Conservation (phyloP, 2,113 vertebrate species). For the Callopanchax toddi region DNA sequence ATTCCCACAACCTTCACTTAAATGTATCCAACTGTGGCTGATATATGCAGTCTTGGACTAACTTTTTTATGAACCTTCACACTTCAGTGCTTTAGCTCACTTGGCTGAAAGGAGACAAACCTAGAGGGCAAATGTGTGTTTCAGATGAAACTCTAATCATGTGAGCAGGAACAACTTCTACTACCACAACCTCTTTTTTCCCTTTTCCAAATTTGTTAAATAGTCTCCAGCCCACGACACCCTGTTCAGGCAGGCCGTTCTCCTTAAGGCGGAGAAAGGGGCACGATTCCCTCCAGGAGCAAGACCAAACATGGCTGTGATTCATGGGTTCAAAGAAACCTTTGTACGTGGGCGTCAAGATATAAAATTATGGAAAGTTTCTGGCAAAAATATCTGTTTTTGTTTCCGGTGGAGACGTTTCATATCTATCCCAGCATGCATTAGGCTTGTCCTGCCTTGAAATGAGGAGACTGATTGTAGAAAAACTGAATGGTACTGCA, state of each 20-base stretch:
- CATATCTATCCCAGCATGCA: background rate
- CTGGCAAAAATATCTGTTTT: conserved; percentile 10
- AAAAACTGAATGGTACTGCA: no score
- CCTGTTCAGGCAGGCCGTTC: background rate
- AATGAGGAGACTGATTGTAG: no score
- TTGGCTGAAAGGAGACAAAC: no score
- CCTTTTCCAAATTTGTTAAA: no score
- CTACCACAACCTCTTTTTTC: background rate
- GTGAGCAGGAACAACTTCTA: background rate
- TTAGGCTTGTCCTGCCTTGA: background rate
- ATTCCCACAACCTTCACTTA: no score
- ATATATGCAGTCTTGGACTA: no score
- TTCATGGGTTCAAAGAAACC: conserved; percentile 28
- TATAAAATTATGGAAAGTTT: conserved; percentile 20
- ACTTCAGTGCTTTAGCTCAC: no score
- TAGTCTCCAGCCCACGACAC: conserved; percentile 22
- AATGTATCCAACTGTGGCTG: no score
- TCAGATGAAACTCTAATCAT: conserved; percentile 3
- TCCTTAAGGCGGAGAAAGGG: background rate
- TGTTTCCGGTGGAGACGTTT: background rate
- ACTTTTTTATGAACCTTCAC: no score
- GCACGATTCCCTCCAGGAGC: conserved; percentile 1
- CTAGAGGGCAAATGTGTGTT: no score
- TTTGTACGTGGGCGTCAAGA: conserved; percentile 18
- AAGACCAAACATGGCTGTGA: conserved; percentile 42